Base-by-base conservation (phyloP, 2,888 invertebrate species). In the Ommatoiulus sabulosus region DNA sequence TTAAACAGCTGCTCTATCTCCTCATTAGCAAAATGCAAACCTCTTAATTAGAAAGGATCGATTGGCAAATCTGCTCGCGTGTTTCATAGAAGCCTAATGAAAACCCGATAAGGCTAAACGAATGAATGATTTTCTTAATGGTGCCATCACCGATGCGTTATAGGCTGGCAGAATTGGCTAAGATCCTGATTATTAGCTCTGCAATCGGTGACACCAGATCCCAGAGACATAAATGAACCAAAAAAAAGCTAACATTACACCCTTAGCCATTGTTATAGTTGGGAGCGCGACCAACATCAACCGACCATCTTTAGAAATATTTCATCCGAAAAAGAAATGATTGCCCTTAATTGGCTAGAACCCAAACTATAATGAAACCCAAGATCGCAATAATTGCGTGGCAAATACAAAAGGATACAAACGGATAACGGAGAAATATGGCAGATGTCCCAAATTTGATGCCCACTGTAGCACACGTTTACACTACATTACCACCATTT, bases 361-460 rank as follows among this genome's bases (percentile, higher is more conserved):
- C 80, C 80, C 80, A 80, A 80, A 80, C 80, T 80, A n/a, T n/a
- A 80, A 80, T 80, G 80, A 80, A 80, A 80, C 80, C 80, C 35
- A 80, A 80, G 35, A 80, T 80, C 35, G 80, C 35, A 80, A 80
- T 80, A 80, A 80, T 80, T 80, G 24, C 80, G 80, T 80, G 35
- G 80, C 80, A 80, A 80, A 24, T 80, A 80, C 80, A 80, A 80
- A n/a, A 35, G 80, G 80, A 35, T 35, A 80, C 12, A 80, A 24
- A 80, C 80, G 80, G 24, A 35, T 52, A 52, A 52, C 12, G 15
- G 52, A 10, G 6, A 15, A 52, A 52, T 80, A 80, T 80, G 20
- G 80, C 24, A 80, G 80, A 80, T 80, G 80, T 80, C 80, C 80
- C 20, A 80, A 80, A 35, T 80, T 35, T 24, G 80, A 80, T 80